phyloP scores from a whole-genome alignment of 2,888 invertebrate species.

The Ommatoiulus sabulosus region DNA sequence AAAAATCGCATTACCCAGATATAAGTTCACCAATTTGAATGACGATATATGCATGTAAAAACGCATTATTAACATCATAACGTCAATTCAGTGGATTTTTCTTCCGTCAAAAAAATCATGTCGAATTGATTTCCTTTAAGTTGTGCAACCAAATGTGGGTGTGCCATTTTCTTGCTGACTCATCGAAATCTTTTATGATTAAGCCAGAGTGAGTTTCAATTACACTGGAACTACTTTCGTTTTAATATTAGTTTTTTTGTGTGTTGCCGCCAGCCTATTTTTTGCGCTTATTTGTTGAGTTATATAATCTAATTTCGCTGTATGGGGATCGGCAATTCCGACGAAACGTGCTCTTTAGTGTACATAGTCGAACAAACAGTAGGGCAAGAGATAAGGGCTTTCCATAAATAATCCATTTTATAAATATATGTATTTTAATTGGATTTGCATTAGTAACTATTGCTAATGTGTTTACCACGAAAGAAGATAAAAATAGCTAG shows the following conservation, averaged over 20 bases:
- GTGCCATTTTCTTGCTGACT: not conserved
- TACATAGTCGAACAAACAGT: not conserved
- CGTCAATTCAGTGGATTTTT: not conserved
- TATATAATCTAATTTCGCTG: constrained; percentile 18
- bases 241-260: constrained; percentile 41
- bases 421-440: not conserved
- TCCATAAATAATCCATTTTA: not conserved
- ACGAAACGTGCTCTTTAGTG: not conserved
- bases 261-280: not conserved
- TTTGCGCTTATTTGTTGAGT: constrained; percentile 15
- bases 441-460: not conserved
- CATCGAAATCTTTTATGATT: constrained; percentile 36
- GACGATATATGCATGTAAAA: not conserved
- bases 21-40: not conserved
- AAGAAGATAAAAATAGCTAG: not conserved
- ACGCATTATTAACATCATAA: not conserved
- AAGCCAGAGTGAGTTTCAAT: constrained; percentile 41
- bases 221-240: constrained; percentile 32
- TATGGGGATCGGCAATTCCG: not conserved
- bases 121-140: constrained; percentile 41
- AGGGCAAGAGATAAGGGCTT: not conserved
- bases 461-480: not conserved
- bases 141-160: not conserved
- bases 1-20: not conserved
- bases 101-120: not conserved